These are phyloP conservation scores for Oscheius myriophilus DNA, from an alignment of 2,888 invertebrate genomes.

Conservation along the genomic window DNA sequence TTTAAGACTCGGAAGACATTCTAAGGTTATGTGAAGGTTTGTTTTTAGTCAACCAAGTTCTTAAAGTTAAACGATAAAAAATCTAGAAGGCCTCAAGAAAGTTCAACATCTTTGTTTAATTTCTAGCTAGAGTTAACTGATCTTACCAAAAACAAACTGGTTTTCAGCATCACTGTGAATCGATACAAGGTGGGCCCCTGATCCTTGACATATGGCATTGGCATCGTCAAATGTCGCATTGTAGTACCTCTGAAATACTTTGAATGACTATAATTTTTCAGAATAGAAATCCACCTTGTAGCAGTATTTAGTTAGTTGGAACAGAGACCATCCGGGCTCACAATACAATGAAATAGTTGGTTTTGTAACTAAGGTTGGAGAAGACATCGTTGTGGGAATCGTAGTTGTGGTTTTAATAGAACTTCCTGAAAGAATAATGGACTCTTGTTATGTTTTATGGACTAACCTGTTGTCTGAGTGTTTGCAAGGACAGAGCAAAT, in stretches of 20 bases:
- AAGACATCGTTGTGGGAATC: neutral
- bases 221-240: slow-evolving; percentile 13
- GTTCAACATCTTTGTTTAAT: too few relatives aligned
- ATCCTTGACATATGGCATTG: slow-evolving; percentile 18
- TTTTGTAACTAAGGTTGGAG: neutral
- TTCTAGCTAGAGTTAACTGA: too few relatives aligned
- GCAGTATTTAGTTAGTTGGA: slow-evolving; percentile 23
- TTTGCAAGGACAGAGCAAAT: slow-evolving; percentile 5
- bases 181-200: slow-evolving; percentile 19
- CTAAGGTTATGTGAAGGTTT: too few relatives aligned
- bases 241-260: too few relatives aligned
- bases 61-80: too few relatives aligned
- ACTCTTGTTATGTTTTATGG: too few relatives aligned
- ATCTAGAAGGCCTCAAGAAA: too few relatives aligned
- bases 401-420: too few relatives aligned
- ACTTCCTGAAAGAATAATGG: too few relatives aligned
- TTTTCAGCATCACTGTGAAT: slow-evolving; percentile 30
- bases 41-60: too few relatives aligned
- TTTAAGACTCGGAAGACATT: too few relatives aligned
- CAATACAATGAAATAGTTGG: slow-evolving; percentile 2
- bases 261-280: slow-evolving; percentile 1
- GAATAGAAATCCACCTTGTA: slow-evolving; percentile 21
- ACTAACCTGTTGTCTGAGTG: neutral
- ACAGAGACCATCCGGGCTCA: slow-evolving; percentile 26
- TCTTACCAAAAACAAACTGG: slow-evolving; percentile 19